Evolutionary conservation across 2,888 invertebrate species (phyloP), one percentile per base, ranked within the genome.

Genomic region (Cepaea hortensis): DNA sequence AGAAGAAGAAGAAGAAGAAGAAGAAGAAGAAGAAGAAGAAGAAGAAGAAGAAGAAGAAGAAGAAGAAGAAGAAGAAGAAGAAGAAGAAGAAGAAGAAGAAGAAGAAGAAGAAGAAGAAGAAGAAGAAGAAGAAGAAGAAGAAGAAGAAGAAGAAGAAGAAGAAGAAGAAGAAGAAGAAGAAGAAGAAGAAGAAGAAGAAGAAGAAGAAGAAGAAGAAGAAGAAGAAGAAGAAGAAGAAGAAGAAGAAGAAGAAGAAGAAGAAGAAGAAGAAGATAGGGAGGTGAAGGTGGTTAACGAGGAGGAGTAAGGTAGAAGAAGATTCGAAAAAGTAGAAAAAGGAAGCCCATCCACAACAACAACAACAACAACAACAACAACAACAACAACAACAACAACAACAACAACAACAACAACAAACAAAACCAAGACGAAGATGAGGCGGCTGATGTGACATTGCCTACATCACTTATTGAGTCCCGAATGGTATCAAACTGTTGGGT

Each of bases 1-100:
- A 55, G 55, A 55, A 55, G 11, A 55, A 55, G 55, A 55, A 55
- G 55, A 55, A 55, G 55, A 55, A 55, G 55, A 55, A 55, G 55
- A 55, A 55, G 55, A 55, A 55, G 55, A 55, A 55, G 55, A 55
- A 55, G 55, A 55, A 4, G 9, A 55, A 55, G 55, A 55, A 55
- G 55, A 55, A 23, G n/a, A 20, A 50, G 75, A 61, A 75, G 73
- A 55, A 83, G 83, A 73, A 73, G 73, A 50, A 83, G 73, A 73
- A 73, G 73, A 48, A 73, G 73, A 73, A 73, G 61, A 48, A 83
- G 83, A 72, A 73, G 83, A 48, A 83, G 83, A 73, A 73, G 55
- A 55, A 83, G 83, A 73, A 73, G 73, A 50, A 73, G 73, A 73
- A 23, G 73, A 50, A 50, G 83, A 50, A 50, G 83, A 48, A 23